Evolutionary conservation across 2,797 vertebrate species (phyloP).

Genomic region (Phalanger gymnotis): DNA sequence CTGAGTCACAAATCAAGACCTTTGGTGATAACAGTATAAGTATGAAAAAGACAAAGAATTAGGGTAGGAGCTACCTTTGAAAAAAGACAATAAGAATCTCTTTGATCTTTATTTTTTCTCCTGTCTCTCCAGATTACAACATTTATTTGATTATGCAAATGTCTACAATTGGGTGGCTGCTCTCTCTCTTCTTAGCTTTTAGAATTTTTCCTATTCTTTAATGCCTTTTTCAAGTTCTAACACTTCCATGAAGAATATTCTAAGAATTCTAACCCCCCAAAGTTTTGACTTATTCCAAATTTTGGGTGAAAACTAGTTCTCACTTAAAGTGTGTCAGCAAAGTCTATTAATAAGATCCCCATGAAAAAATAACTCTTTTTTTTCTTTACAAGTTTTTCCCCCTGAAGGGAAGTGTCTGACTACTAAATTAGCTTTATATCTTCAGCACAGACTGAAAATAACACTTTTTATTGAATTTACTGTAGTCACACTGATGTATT

Average conservation of each 20-base stretch:
- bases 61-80: neutral
- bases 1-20: neutral
- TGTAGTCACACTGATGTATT: constrained; percentile 11
- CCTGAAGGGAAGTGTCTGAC: neutral
- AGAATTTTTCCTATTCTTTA: neutral
- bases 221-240: neutral
- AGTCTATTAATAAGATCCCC: neutral
- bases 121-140: neutral
- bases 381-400: neutral
- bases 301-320: neutral
- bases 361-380: constrained; percentile 8
- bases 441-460: constrained; percentile 42
- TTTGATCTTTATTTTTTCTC: neutral
- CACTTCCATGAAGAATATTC: neutral
- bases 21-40: neutral
- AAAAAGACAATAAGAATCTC: neutral
- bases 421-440: constrained; percentile 4
- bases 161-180: neutral
- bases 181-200: neutral
- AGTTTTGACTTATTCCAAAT: neutral
- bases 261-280: constrained; percentile 15
- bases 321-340: neutral
- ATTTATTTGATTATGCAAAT: neutral
- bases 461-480: constrained; percentile 32
- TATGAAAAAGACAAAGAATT: neutral